These are phyloP conservation scores for Gasteruption jaculator DNA, from an alignment of 2,888 invertebrate genomes.

Conservation along the genomic window DNA sequence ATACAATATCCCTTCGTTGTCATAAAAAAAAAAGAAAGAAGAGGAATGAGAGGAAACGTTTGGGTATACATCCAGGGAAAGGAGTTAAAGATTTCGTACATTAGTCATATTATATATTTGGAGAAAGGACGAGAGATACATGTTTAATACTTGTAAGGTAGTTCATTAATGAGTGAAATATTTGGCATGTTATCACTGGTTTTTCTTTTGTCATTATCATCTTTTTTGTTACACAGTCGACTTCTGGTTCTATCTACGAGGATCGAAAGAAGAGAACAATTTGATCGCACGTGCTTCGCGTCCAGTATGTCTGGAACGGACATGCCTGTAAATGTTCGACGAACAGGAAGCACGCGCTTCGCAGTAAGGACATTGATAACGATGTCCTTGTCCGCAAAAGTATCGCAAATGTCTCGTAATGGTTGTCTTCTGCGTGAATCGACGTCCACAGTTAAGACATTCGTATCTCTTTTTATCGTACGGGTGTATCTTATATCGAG, in stretches of 20 bases:
- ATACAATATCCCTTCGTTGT: no score
- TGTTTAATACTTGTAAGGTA: no score
- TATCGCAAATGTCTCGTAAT: constrained; percentile 44
- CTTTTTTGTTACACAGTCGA: not conserved
- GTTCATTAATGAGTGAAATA: no score
- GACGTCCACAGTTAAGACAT: constrained; percentile 39
- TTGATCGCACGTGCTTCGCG: constrained; percentile 33
- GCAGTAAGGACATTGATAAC: constrained; percentile 45
- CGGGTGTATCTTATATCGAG: no score
- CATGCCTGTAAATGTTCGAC: constrained; percentile 41
- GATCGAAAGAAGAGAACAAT: constrained; percentile 26
- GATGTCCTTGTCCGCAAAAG: constrained; percentile 44
- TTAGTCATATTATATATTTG: no score
- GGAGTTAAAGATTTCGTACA: no score
- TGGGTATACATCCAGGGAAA: no score
- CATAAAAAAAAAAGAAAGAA: no score
- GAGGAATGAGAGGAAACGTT: no score
- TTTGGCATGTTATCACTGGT: no score
- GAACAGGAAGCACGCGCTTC: constrained; percentile 37
- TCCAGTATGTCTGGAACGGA: constrained; percentile 35
- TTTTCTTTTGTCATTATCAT: not conserved
- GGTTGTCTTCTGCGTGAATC: constrained; percentile 42
- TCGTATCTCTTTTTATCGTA: constrained; percentile 36
- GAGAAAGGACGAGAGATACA: no score
- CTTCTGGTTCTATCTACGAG: constrained; percentile 8